Conservation (phyloP, 2,888 invertebrate genomes). For the Eupithecia exiguata region DNA sequence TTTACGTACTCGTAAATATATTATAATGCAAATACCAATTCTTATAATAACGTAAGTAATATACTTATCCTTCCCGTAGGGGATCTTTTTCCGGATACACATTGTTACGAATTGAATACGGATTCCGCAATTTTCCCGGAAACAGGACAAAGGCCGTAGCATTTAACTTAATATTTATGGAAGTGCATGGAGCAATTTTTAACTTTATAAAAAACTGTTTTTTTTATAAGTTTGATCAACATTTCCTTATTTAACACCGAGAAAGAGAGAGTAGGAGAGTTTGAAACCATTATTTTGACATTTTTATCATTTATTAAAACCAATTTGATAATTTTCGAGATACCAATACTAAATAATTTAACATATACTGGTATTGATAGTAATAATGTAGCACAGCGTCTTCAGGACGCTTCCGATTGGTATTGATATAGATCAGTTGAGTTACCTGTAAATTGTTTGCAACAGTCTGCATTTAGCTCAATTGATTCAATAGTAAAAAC, state of each 20-base stretch:
- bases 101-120: constrained; percentile 5
- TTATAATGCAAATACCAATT: background rate
- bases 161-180: background rate
- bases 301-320: no score
- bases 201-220: background rate
- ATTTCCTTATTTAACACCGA: background rate
- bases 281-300: background rate
- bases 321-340: no score
- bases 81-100: background rate
- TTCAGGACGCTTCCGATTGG: no score
- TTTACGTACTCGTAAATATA: background rate
- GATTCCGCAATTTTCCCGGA: background rate
- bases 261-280: background rate
- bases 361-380: no score
- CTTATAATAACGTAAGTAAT: background rate
- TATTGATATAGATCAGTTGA: no score
- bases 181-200: no score
- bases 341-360: no score
- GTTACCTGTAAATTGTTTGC: no score
- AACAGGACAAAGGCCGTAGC: background rate
- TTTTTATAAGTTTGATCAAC: background rate
- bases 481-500: no score
- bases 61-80: background rate
- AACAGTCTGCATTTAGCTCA: no score
- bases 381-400: no score